These are phyloP conservation scores for Nemapogon koenigi DNA, from an alignment of 2,888 invertebrate species.

Conservation along the genomic window DNA sequence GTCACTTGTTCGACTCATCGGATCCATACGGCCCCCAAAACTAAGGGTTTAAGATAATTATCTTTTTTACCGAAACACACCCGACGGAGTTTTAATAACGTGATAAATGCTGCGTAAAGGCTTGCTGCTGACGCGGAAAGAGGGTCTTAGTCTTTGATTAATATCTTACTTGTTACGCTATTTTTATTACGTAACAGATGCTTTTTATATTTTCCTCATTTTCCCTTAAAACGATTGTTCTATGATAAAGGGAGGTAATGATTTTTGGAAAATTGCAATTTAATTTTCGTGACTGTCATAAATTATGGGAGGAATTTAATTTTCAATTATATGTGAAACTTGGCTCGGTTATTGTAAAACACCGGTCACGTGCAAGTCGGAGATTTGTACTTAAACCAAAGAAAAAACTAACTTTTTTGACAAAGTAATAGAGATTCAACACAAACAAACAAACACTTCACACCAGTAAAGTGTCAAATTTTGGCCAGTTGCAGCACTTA, in stretches of 20 bases:
- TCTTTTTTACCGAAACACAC: constrained; percentile 59
- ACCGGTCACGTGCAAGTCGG: too few relatives aligned
- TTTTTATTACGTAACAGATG: constrained; percentile 51
- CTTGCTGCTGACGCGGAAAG: constrained; percentile 56
- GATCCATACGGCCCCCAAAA: constrained; percentile 41
- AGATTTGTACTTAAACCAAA: too few relatives aligned
- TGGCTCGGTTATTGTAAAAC: too few relatives aligned
- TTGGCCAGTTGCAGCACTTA: too few relatives aligned
- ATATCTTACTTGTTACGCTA: constrained; percentile 42
- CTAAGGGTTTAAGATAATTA: constrained; percentile 62
- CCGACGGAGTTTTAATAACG: constrained; percentile 57
- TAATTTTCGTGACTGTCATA: too few relatives aligned
- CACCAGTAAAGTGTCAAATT: too few relatives aligned
- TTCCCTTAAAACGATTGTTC: constrained; percentile 21
- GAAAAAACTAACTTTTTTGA: too few relatives aligned
- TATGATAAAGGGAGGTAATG: neutral
- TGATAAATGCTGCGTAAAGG: constrained; percentile 61
- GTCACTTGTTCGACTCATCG: constrained; percentile 51
- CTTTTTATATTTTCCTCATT: constrained; percentile 45
- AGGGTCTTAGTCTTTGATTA: constrained; percentile 39
- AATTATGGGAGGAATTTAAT: too few relatives aligned
- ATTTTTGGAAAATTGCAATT: neutral
- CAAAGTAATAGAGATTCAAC: too few relatives aligned
- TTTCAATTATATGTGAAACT: too few relatives aligned
- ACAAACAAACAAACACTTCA: too few relatives aligned